Base-by-base conservation (phyloP, 1,140 invertebrate species). In the Vanessa tameamea region DNA sequence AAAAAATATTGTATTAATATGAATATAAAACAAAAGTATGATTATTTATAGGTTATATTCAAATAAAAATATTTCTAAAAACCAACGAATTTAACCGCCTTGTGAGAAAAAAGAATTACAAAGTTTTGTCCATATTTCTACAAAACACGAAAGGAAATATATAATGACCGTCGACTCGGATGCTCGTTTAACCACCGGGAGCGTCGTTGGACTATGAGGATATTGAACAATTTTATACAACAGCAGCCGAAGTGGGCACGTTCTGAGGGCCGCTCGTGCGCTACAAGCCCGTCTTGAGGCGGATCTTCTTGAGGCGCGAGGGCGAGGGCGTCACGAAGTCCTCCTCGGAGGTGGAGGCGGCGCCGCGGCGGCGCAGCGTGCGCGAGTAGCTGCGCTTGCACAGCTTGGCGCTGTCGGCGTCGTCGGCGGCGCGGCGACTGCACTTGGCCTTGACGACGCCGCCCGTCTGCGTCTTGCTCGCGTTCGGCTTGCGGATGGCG, bases 401-500 rank as follows among this genome's bases (percentile, higher is more conserved):
- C 37, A 43, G 37, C 37, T 43, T 82, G 13, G 81, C 64, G 47
- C 86, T 77, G 59, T 84, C 84, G 12, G 80, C 63, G 73, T 87
- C 85, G 75, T 89, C 88, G 7, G 79, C 82, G 0, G 87, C 84
- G 11, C 88, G 80, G 11, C 85, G 70, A n/a, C 69, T 77, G 23
- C 76, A 20, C 73, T 88, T 87, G n/a, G 81, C 75, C 69, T 88
- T 88, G 20, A 78, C 82, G 16, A 82, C 80, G 1, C 79, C 80
- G 43, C 69, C 77, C 15, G 81, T 64, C 53, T 82, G 86, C 16
- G 87, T 81, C 72, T 90, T 90, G 59, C 80, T 80, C 43, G 89
- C 65, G 76, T 89, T 91, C 6, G 90, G 89, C 61, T 92, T 92
- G 15, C 90, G 82, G 1, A 92, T 83, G 4, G 89, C 85, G 23